phyloP scores from a whole-genome alignment of 2,888 invertebrate species.

The Coenonympha arcania region DNA sequence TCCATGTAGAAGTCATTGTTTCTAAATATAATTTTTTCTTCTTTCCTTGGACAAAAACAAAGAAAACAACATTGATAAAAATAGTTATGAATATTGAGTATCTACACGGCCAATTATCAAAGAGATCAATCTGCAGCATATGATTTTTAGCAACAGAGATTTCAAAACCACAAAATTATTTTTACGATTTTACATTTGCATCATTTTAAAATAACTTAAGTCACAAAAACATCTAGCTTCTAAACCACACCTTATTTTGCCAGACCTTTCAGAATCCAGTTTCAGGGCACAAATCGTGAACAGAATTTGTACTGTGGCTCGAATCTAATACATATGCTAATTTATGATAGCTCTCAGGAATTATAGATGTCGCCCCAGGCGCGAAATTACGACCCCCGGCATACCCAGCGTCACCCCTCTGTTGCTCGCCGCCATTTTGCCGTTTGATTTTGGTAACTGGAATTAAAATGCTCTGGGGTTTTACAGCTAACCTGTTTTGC shows the following conservation, averaged over 20 bases:
- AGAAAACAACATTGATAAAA: too few relatives aligned
- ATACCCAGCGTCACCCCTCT: slow-evolving; percentile 30
- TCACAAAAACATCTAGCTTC: too few relatives aligned
- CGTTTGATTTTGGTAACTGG: slow-evolving; percentile 47
- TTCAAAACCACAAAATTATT: too few relatives aligned
- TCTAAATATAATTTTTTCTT: too few relatives aligned
- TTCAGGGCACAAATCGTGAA: slow-evolving; percentile 48
- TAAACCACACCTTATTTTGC: slow-evolving; percentile 14
- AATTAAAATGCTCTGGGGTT: slow-evolving; percentile 46
- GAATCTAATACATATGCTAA: slow-evolving; percentile 72
- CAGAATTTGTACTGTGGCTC: slow-evolving; percentile 50
- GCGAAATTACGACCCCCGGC: slow-evolving; percentile 54
- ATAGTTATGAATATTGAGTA: too few relatives aligned
- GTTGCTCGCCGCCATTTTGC: slow-evolving; percentile 55
- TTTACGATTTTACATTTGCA: too few relatives aligned
- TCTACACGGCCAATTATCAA: too few relatives aligned
- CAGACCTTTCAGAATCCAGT: slow-evolving; percentile 29
- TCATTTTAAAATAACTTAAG: too few relatives aligned
- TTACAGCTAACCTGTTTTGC: slow-evolving; percentile 22
- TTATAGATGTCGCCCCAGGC: slow-evolving; percentile 68
- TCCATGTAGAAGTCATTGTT: too few relatives aligned
- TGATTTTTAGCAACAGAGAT: too few relatives aligned
- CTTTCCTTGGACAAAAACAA: too few relatives aligned
- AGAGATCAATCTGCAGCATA: too few relatives aligned
- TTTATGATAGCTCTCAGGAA: slow-evolving; percentile 65